Base-by-base conservation (phyloP, 2,113 vertebrate species). In the Paradoxurus hermaphroditus region DNA sequence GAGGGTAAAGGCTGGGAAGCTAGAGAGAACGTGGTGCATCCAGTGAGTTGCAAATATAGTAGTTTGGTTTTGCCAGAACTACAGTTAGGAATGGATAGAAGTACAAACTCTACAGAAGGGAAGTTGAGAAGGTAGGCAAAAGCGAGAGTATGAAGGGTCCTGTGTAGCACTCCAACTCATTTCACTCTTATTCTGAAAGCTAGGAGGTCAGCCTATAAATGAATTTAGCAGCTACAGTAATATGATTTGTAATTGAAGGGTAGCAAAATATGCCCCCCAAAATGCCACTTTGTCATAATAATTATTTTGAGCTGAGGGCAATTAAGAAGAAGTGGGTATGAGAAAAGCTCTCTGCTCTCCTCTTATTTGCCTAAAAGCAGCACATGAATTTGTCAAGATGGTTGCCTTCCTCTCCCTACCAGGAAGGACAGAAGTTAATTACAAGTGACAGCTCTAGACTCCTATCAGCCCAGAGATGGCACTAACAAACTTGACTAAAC, bases 171-270 rank as follows among this genome's bases (percentile, higher is more conserved):
- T 29, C 36, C 44, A 39, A 29, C 31, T 31, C 70, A 72, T 89
- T 82, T 91, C 46, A 84, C 23, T 21, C 25, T 89, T 72, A 82
- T 62, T 92, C 44, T 86, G 84, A 93, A 96, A 95, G 29, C 12
- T 12, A 18, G 6, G 21, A 51, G 73, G 19, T 73, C 36, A 51
- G 23, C 23, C 27, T 63, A 1, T 53, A 53, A 82, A 68, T 67
- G 34, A 44, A 46, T 82, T 93, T 34, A 95, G 92, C 77, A 89
- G 29, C 27, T 63, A 5, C 4, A 34, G 10, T 73, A 67, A 16
- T 25, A 62, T 16, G n/a, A 91, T 16, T 16, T 75, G 62, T 36
- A 65, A 34, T 36, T 29, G 59, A 85, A 39, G 29, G 8, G 59
- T 78, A 39, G 59, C 46, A 78, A 49, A 62, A 78, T 10, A 18